Conservation (phyloP, 2,113 vertebrate genomes). For the Ovis canadensis region DNA sequence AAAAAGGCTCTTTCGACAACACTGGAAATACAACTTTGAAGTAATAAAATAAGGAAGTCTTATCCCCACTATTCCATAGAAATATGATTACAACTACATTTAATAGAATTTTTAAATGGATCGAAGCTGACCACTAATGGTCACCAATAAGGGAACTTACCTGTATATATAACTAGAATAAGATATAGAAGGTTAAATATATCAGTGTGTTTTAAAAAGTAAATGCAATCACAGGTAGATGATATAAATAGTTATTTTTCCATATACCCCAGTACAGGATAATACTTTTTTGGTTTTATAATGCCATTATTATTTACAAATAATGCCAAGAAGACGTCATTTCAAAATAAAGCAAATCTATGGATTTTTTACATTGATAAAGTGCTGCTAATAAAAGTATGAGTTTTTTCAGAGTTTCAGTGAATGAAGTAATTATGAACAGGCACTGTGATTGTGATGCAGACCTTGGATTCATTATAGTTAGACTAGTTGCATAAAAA, state of each 20-base stretch:
- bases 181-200: not conserved
- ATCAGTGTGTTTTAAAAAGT: not conserved
- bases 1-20: not conserved
- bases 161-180: not conserved
- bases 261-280: not conserved
- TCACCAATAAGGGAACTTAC: not conserved
- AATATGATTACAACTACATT: not conserved
- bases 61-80: not conserved
- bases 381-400: not conserved
- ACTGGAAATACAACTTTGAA: not conserved
- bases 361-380: not conserved
- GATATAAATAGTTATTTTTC: not conserved
- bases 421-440: not conserved
- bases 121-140: not conserved
- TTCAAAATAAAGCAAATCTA: not conserved
- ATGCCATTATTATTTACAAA: no score
- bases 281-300: not conserved
- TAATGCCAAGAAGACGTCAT: not conserved
- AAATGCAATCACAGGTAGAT: not conserved
- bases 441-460: not conserved
- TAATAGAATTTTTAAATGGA: not conserved
- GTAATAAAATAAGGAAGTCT: not conserved
- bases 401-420: not conserved
- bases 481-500: not conserved
- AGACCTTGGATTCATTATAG: not conserved